phyloP scores from a whole-genome alignment of 2,888 invertebrate genomes.

The Sinohyriopsis cumingii region DNA sequence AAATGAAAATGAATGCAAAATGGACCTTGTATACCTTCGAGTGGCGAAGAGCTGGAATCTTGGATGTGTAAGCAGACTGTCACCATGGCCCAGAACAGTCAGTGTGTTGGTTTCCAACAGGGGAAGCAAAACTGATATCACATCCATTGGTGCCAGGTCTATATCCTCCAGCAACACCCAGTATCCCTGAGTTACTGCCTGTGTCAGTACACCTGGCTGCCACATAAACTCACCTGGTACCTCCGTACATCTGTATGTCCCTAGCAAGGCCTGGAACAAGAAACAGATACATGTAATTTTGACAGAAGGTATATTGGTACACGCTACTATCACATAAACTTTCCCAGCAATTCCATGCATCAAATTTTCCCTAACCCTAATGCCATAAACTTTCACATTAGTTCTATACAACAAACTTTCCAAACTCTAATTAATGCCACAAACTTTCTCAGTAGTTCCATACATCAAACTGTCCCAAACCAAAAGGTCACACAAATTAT shows the following conservation, averaged over 20 bases:
- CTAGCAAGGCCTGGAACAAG: slow-evolving; percentile 81
- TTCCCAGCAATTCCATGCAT: too few relatives aligned
- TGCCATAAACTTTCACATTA: too few relatives aligned
- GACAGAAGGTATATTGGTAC: neutral
- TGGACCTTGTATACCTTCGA: slow-evolving; percentile 75
- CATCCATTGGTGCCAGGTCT: slow-evolving; percentile 93
- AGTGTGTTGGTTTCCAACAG: slow-evolving; percentile 87
- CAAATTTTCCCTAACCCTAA: too few relatives aligned
- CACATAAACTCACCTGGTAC: slow-evolving; percentile 98
- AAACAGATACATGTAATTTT: slow-evolving; percentile 2
- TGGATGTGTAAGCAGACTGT: slow-evolving; percentile 84
- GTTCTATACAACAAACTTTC: too few relatives aligned
- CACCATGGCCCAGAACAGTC: slow-evolving; percentile 90
- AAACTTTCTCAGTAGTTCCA: too few relatives aligned
- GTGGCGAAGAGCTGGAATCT: slow-evolving; percentile 96
- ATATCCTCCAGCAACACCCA: slow-evolving; percentile 97
- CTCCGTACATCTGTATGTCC: slow-evolving; percentile 94
- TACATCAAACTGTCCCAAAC: too few relatives aligned
- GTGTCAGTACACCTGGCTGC: slow-evolving; percentile 93
- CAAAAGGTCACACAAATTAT: too few relatives aligned
- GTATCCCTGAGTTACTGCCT: slow-evolving; percentile 75
- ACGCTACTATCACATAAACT: too few relatives aligned
- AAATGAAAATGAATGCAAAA: too few relatives aligned
- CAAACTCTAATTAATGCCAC: too few relatives aligned
- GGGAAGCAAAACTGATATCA: slow-evolving; percentile 88